Base-by-base conservation (phyloP, 2,888 invertebrate genomes). In the Pseudanteris insignis region DNA sequence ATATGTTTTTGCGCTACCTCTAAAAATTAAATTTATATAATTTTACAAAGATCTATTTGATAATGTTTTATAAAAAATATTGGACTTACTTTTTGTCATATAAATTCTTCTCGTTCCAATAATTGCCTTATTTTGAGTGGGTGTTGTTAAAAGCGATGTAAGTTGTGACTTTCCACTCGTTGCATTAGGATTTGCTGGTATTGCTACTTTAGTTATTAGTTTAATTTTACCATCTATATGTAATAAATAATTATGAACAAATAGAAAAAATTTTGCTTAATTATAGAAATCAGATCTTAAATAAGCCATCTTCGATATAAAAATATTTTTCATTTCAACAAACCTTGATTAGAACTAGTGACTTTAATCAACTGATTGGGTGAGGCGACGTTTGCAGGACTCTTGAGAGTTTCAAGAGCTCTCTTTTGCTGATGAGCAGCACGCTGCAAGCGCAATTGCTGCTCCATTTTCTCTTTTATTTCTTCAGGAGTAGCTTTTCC, bases 341-440 rank as follows among this genome's bases (percentile, higher is more conserved):
- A 61, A 54, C 53, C 53, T 47, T 55, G 57, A 41, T 48, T 50
- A 13, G 58, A 37, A 36, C 44, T 36, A 26, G 83, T 79, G 70
- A 85, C 82, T 75, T 85, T 85, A 48, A 85, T 79, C 34, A 85
- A 73, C 55, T 83, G 82, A n/a, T 81, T 81, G 70, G 86, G 78
- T 8, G 72, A 67, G 9, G 69, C 54, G 14, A 68, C 43, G 53
- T 71, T 73, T 0, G 72, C 71, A 1, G 79, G 76, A 65, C 70
- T 78, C 44, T 79, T 79, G 2, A 79, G 67, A 9, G 76, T 79
- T 73, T 90, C 90, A 25, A 88, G 72, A 0, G 88, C 88, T 40
- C 92, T 84, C 78, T 94, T 94, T 72, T 94, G 94, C 73, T 94
- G 92, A 81, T 93, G 92, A 0, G 92, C 93, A 12, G 92, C 90